Conservation (phyloP, 2,797 vertebrate genomes). For the Meda fulgida region DNA sequence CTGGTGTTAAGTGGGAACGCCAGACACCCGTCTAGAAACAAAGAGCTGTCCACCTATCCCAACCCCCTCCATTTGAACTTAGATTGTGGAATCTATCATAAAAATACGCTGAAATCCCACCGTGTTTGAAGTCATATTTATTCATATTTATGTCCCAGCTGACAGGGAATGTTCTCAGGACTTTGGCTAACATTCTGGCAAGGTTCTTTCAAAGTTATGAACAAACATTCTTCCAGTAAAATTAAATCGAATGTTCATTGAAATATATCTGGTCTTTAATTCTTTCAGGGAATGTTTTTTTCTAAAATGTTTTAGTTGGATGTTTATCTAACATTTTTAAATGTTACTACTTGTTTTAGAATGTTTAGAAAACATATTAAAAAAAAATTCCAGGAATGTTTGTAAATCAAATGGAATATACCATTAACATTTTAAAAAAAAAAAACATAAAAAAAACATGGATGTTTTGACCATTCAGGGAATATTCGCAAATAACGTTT, state of each 20-base stretch:
- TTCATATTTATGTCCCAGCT: not conserved
- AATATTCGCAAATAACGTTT: not conserved
- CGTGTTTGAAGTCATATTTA: not conserved
- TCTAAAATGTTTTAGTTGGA: too few species aligned
- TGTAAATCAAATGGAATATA: not conserved
- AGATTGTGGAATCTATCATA: not conserved
- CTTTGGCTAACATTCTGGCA: not conserved
- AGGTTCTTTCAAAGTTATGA: not conserved
- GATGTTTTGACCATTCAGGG: not conserved
- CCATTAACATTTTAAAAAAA: not conserved
- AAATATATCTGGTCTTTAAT: not conserved
- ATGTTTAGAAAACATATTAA: not conserved
- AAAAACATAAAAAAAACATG: too few species aligned
- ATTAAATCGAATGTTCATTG: not conserved
- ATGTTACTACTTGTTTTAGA: not conserved
- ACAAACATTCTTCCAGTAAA: not conserved
- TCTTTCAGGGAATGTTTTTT: not conserved
- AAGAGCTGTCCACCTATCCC: constrained; percentile 66
- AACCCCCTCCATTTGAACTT: not conserved
- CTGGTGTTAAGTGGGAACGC: constrained; percentile 72
- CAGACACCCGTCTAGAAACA: constrained; percentile 72
- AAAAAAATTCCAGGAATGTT: not conserved
- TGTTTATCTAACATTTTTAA: not conserved
- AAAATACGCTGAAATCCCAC: not conserved
- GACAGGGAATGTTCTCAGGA: not conserved